These are phyloP conservation scores for Sinocyclocheilus grahami DNA, from an alignment of 2,113 vertebrate species.

Conservation along the genomic window DNA sequence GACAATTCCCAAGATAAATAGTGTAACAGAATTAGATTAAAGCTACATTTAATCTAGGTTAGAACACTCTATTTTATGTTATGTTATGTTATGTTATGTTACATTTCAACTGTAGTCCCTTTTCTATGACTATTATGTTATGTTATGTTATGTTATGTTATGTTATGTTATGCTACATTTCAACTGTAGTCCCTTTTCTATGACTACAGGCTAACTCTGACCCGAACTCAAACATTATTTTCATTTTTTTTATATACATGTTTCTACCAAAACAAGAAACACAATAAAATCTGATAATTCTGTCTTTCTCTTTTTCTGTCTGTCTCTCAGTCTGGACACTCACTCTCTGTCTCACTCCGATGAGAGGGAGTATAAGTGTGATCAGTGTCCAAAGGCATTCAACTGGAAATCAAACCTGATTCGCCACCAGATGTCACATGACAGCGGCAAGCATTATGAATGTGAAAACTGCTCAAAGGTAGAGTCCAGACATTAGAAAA, in stretches of 20 bases:
- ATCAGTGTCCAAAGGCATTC: conserved; percentile 88
- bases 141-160: no score
- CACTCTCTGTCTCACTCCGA: conserved; percentile 93
- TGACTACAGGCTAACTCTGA: no score
- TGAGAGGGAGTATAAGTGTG: conserved; percentile 81
- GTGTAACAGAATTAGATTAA: background rate
- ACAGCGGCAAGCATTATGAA: conserved; percentile 98
- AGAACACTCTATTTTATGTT: no score
- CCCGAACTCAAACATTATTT: no score
- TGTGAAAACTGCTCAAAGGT: conserved; percentile 99
- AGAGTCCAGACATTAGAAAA: conserved; percentile 95
- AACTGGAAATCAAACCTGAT: conserved; percentile 99
- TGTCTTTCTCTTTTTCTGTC: conserved; percentile 6
- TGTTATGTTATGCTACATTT: no score
- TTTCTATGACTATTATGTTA: no score
- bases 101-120: no score
- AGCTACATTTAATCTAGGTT: no score
- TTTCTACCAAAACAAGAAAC: background rate
- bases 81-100: no score
- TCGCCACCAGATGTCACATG: conserved; percentile 99
- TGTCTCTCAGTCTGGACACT: conserved; percentile 85
- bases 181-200: no score
- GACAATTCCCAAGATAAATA: no score
- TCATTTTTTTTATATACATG: no score
- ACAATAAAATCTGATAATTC: background rate